Percentiles rank a stretch among this genome's conserved stretches.
phyloP scores from a whole-genome alignment of 2,888 invertebrate species.

The Sphaeridia pumilis region DNA sequence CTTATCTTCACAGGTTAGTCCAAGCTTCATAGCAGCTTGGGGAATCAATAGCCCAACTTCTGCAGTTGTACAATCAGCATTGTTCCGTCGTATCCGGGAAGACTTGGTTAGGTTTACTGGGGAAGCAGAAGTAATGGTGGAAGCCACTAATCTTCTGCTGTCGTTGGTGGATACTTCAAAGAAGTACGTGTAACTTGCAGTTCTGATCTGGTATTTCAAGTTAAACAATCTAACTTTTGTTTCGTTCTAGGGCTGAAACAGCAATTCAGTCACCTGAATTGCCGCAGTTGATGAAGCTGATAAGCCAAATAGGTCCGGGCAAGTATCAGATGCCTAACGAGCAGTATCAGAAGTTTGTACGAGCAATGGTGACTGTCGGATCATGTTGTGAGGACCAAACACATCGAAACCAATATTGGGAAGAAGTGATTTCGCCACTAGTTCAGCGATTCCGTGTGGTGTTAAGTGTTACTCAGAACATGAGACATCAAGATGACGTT shows the following conservation, averaged over 20 bases:
- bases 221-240: neutral
- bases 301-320: constrained; percentile 36
- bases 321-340: constrained; percentile 47
- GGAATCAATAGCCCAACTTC: constrained; percentile 56
- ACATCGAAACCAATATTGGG: constrained; percentile 38
- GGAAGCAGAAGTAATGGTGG: constrained; percentile 51
- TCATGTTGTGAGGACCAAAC: constrained; percentile 41
- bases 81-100: constrained; percentile 53
- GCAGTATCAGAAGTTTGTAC: constrained; percentile 55
- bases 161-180: constrained; percentile 45
- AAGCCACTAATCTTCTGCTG: constrained; percentile 52
- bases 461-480: constrained; percentile 15
- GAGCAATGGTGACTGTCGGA: constrained; percentile 59
- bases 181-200: constrained; percentile 42
- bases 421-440: constrained; percentile 44
- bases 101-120: constrained; percentile 51
- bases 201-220: neutral
- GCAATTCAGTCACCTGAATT: constrained; percentile 40
- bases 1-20: constrained; percentile 47
- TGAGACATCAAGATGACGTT: constrained; percentile 49
- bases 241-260: constrained; percentile 37
- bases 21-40: constrained; percentile 50
- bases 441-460: constrained; percentile 48
- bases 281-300: constrained; percentile 38
- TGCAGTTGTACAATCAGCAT: constrained; percentile 50